phyloP scores from a whole-genome alignment of 2,113 vertebrate genomes.

The Columbina picui region DNA sequence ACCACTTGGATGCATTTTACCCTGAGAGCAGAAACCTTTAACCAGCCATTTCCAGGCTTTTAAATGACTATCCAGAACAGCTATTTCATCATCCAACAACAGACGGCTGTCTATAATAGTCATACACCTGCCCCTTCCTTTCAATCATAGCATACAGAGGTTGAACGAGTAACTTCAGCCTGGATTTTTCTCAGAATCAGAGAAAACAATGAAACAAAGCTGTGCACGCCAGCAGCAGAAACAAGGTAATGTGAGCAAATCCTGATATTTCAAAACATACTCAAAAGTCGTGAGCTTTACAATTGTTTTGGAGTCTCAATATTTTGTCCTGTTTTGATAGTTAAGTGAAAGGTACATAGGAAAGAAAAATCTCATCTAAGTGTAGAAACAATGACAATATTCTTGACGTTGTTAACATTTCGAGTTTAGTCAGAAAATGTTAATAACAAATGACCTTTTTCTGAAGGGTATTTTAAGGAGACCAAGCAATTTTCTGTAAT shows the following conservation, averaged over 20 bases:
- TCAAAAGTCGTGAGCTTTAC: not conserved
- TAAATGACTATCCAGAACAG: slow-evolving; percentile 2
- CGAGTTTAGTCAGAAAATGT: slow-evolving; percentile 30
- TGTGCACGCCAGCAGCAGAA: not conserved
- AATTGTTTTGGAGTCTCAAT: not conserved
- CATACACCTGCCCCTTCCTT: not conserved
- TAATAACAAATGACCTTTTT: slow-evolving; percentile 68
- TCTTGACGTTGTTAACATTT: not conserved
- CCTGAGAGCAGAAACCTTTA: slow-evolving; percentile 22
- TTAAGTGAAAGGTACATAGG: not conserved
- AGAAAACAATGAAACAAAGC: not conserved
- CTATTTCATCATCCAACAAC: slow-evolving; percentile 28
- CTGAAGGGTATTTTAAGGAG: slow-evolving; percentile 74
- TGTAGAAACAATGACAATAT: not conserved
- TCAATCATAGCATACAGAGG: not conserved
- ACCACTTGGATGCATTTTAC: not conserved
- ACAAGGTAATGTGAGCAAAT: not conserved
- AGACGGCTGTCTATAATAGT: not conserved
- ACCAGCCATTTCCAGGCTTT: slow-evolving; percentile 32
- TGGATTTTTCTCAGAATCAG: not conserved
- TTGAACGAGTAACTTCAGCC: not conserved
- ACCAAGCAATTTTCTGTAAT: slow-evolving; percentile 72
- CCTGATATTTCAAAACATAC: not conserved
- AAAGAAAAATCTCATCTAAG: not conserved
- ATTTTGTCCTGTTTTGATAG: slow-evolving; percentile 46